Conservation (phyloP, 1,140 invertebrate species). For the Drosophila burlai region DNA sequence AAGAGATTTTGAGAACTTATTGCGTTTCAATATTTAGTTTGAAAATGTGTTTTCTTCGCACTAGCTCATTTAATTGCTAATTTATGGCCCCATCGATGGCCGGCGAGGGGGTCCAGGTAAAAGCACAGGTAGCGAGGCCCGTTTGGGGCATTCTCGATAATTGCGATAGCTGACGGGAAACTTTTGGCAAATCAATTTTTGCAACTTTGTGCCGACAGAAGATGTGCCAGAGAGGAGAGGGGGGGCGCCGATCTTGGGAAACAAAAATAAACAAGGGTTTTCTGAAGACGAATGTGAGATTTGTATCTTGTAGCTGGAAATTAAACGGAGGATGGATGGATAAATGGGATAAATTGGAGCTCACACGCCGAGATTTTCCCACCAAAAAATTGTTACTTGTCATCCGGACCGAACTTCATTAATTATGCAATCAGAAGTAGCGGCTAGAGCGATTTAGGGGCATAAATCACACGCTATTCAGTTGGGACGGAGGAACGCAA, state of each 20-base stretch:
- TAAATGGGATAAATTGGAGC: slow-evolving; percentile 10
- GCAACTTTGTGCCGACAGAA: slow-evolving; percentile 70
- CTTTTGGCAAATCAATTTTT: slow-evolving; percentile 72
- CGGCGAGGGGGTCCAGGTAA: slow-evolving; percentile 12
- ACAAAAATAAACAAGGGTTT: slow-evolving; percentile 63
- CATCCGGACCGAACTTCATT: slow-evolving; percentile 61
- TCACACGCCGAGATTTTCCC: slow-evolving; percentile 49
- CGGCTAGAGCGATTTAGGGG: slow-evolving; percentile 81
- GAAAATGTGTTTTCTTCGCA: slow-evolving; percentile 67
- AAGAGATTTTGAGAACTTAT: slow-evolving; percentile 62
- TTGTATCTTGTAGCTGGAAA: slow-evolving; percentile 28
- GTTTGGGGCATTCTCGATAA: slow-evolving; percentile 67
- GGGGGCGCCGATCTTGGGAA: slow-evolving; percentile 2
- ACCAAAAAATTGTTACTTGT: slow-evolving; percentile 65
- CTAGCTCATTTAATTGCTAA: slow-evolving; percentile 81
- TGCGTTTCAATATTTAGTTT: slow-evolving; percentile 82
- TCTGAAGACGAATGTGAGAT: slow-evolving; percentile 16
- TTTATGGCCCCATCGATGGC: slow-evolving; percentile 56
- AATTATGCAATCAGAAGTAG: slow-evolving; percentile 83
- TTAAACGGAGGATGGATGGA: slow-evolving; percentile 4
- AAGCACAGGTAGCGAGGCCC: slow-evolving; percentile 30
- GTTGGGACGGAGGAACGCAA: slow-evolving; percentile 13
- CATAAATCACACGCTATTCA: slow-evolving; percentile 79
- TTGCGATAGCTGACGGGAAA: slow-evolving; percentile 59
- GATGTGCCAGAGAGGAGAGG: neutral